phyloP scores from a whole-genome alignment of 2,797 vertebrate species.

The Sebastes itinus region DNA sequence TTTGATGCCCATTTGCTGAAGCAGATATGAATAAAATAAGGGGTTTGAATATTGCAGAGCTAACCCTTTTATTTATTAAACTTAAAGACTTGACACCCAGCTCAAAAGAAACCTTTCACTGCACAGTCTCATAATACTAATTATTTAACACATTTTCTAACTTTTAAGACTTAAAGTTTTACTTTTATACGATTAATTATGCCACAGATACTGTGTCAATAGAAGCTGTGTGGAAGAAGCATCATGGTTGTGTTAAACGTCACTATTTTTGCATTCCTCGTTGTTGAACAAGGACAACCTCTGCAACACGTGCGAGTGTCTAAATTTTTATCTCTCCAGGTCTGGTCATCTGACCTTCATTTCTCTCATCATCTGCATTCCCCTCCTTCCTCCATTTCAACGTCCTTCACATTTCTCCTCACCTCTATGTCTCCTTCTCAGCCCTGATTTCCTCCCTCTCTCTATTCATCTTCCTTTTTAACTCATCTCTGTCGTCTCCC shows the following conservation, averaged over 20 bases:
- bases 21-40: constrained; percentile 1
- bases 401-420: constrained; percentile 4
- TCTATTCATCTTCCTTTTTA: background rate
- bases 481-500: background rate
- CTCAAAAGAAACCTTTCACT: background rate
- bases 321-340: background rate
- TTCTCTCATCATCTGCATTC: constrained; percentile 32
- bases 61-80: background rate
- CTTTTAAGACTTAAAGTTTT: background rate
- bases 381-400: constrained; percentile 5
- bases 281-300: background rate
- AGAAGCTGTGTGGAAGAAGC: background rate
- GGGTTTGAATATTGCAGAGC: background rate
- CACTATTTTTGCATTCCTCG: background rate
- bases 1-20: background rate
- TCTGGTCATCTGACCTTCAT: constrained; percentile 23
- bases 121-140: background rate
- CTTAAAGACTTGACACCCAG: background rate
- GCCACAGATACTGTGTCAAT: background rate
- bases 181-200: background rate
- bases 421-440: constrained; percentile 16
- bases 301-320: background rate
- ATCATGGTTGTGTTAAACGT: background rate
- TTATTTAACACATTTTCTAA: background rate
- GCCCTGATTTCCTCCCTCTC: background rate